Evolutionary conservation across 2,797 vertebrate species (phyloP).

Genomic region (Tenualosa ilisha): DNA sequence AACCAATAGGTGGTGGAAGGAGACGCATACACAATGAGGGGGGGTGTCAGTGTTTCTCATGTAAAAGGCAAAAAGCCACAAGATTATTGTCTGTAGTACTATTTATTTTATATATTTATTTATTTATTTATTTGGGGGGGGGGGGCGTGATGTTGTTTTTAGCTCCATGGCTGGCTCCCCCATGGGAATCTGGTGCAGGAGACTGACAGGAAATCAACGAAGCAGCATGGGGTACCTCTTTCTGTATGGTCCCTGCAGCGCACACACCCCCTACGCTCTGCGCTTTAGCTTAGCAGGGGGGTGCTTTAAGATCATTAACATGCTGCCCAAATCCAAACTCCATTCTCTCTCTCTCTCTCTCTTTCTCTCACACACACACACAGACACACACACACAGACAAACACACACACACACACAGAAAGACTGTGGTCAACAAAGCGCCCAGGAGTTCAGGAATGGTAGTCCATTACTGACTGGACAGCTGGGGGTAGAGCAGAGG

Average conservation of each 20-base stretch:
- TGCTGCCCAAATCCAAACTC: neutral
- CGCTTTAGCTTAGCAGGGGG: neutral
- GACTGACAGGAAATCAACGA: conserved; percentile 47
- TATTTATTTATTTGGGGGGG: neutral
- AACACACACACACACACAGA: neutral
- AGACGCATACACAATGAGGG: neutral
- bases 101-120: too few species aligned
- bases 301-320: conserved; percentile 5
- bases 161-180: conserved; percentile 29
- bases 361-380: neutral
- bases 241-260: conserved; percentile 1
- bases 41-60: neutral
- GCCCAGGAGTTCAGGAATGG: neutral
- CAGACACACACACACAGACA: neutral
- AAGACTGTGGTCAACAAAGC: neutral
- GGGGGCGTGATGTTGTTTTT: conserved; percentile 19
- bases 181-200: conserved; percentile 22
- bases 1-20: neutral
- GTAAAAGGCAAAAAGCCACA: neutral
- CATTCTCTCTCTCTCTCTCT: neutral
- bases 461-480: neutral
- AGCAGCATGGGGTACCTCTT: conserved; percentile 34
- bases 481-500: neutral
- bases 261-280: neutral
- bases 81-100: neutral